phyloP scores from a whole-genome alignment of 2,797 vertebrate genomes.

The Novumbra hubbsi region DNA sequence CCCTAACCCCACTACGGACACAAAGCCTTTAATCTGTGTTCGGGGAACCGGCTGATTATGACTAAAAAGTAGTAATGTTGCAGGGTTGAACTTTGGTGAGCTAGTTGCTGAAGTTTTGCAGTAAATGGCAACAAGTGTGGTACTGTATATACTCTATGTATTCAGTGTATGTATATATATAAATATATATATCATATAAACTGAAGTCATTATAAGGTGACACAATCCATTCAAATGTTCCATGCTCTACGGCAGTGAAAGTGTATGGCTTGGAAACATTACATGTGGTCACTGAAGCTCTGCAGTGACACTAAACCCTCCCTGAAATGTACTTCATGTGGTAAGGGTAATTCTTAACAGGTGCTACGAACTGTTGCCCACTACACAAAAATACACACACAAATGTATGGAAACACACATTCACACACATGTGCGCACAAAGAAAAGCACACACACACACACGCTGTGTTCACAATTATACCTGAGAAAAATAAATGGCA shows the following conservation, averaged over 20 bases:
- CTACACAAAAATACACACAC: conserved; percentile 13
- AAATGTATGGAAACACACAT: neutral
- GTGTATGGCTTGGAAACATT: conserved; percentile 17
- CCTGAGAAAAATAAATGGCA: conserved; percentile 10
- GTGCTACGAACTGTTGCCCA: conserved; percentile 36
- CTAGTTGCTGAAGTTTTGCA: neutral
- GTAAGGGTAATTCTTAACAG: conserved; percentile 41
- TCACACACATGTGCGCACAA: neutral
- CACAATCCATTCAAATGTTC: conserved; percentile 24
- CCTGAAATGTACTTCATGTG: conserved; percentile 24
- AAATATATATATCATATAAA: too few relatives aligned
- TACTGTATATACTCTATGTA: too few relatives aligned
- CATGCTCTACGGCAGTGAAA: conserved; percentile 11
- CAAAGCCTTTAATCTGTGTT: neutral
- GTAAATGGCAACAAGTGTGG: too few relatives aligned
- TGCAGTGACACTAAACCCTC: conserved; percentile 12
- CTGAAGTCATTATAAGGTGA: neutral
- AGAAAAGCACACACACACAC: neutral
- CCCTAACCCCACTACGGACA: too few relatives aligned
- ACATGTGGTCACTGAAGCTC: conserved; percentile 19
- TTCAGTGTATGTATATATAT: too few relatives aligned
- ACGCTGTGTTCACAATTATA: conserved; percentile 7
- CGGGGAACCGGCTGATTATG: neutral
- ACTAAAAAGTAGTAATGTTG: neutral
- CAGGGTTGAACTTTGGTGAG: neutral